Conservation (phyloP, 2,113 vertebrate species). For the Artemisiospiza belli region DNA sequence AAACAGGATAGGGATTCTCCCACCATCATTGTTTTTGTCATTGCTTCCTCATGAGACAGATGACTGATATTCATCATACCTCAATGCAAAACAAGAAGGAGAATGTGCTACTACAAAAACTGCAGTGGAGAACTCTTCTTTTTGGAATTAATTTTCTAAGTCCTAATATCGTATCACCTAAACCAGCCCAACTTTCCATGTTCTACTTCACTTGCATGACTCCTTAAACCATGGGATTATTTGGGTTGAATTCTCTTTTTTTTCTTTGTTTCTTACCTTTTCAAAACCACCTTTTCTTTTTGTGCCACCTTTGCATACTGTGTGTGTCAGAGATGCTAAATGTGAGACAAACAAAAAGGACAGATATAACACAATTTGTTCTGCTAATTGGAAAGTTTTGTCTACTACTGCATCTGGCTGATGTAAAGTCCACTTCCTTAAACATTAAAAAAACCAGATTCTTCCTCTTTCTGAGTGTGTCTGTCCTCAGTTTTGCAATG, state of each 20-base stretch:
- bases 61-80: background rate
- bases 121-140: rapidly evolving
- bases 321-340: background rate
- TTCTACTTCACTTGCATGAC: background rate
- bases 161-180: background rate
- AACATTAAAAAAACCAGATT: background rate
- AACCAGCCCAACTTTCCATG: background rate
- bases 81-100: background rate
- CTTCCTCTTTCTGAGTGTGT: background rate
- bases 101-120: background rate
- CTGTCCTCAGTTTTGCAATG: background rate
- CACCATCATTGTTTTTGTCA: background rate
- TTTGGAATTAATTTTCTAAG: background rate
- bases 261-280: background rate
- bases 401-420: background rate
- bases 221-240: background rate
- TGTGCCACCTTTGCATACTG: background rate
- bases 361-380: background rate
- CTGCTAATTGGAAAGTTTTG: background rate
- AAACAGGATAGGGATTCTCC: background rate
- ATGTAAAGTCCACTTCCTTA: background rate
- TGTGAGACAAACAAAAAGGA: background rate
- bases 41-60: background rate
- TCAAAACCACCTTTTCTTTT: background rate
- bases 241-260: background rate